Conservation (phyloP, 2,888 invertebrate genomes). For the Poecilobothrus nobilitatus region DNA sequence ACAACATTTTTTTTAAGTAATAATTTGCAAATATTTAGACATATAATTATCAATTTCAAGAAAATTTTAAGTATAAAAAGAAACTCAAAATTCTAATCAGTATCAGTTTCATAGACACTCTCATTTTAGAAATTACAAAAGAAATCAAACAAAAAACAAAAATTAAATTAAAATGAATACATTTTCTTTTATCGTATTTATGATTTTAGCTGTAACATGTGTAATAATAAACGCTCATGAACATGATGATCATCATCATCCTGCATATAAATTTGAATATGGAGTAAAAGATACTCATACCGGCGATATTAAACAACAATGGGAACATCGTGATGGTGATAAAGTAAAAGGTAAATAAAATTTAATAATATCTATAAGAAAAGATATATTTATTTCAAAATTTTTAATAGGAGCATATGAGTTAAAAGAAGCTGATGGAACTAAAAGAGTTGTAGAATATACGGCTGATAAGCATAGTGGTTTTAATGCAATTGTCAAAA, state of each 20-base stretch:
- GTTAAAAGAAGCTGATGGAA: constrained; percentile 46
- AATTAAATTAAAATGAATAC: neutral
- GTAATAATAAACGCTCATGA: neutral
- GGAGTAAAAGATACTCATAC: constrained; percentile 38
- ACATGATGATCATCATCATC: constrained; percentile 35
- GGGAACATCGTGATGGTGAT: constrained; percentile 43
- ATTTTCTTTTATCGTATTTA: neutral
- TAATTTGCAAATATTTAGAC: too few relatives aligned
- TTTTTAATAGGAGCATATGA: constrained; percentile 34
- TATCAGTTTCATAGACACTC: too few relatives aligned
- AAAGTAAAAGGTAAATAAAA: constrained; percentile 31
- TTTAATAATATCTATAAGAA: too few relatives aligned
- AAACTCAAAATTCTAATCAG: too few relatives aligned
- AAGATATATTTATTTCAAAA: too few relatives aligned
- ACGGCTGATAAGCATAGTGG: constrained; percentile 46
- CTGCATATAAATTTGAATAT: constrained; percentile 36
- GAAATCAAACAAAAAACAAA: too few relatives aligned
- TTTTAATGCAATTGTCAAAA: constrained; percentile 46
- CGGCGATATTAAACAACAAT: constrained; percentile 38
- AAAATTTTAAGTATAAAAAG: too few relatives aligned
- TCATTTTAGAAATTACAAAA: too few relatives aligned
- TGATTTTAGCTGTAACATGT: neutral
- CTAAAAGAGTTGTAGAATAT: constrained; percentile 46
- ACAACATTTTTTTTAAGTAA: too few relatives aligned
- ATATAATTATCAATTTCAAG: too few relatives aligned